Conservation (phyloP, 2,113 vertebrate genomes). For the Hyperopisus bebe region DNA sequence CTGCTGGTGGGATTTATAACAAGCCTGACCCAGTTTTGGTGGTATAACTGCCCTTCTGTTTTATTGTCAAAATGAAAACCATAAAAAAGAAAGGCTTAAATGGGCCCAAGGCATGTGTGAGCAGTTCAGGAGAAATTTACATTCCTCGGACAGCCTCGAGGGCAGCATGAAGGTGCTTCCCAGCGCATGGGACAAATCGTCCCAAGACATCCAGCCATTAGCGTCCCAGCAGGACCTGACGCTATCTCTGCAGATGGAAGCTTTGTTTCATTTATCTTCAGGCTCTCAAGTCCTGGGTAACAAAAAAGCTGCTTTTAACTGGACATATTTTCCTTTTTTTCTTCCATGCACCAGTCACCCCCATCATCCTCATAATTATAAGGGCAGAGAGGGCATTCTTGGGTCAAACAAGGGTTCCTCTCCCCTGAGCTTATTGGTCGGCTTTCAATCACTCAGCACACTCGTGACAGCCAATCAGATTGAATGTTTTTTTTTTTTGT, state of each 20-base stretch:
- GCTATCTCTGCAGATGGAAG: constrained; percentile 8
- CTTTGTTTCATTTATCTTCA: constrained; percentile 6
- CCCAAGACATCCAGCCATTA: constrained; percentile 2
- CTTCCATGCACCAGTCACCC: background rate
- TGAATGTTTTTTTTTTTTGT: background rate
- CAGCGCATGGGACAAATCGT: background rate
- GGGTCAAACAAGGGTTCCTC: background rate
- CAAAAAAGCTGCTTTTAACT: background rate
- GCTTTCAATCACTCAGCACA: background rate
- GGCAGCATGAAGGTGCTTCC: background rate
- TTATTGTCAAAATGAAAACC: background rate
- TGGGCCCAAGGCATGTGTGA: background rate
- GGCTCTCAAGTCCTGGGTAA: background rate
- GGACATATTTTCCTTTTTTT: background rate
- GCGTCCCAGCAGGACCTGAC: background rate
- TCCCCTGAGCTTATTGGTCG: background rate
- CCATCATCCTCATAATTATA: background rate
- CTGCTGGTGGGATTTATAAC: background rate
- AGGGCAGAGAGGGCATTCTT: background rate
- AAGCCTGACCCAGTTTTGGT: background rate
- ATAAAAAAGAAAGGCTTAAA: background rate
- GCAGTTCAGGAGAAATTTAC: background rate
- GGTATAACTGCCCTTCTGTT: background rate
- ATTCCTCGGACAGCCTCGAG: background rate
- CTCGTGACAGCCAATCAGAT: background rate